Evolutionary conservation across 2,797 vertebrate genomes (phyloP).

Genomic region (Heteromormyrus szaboi): DNA sequence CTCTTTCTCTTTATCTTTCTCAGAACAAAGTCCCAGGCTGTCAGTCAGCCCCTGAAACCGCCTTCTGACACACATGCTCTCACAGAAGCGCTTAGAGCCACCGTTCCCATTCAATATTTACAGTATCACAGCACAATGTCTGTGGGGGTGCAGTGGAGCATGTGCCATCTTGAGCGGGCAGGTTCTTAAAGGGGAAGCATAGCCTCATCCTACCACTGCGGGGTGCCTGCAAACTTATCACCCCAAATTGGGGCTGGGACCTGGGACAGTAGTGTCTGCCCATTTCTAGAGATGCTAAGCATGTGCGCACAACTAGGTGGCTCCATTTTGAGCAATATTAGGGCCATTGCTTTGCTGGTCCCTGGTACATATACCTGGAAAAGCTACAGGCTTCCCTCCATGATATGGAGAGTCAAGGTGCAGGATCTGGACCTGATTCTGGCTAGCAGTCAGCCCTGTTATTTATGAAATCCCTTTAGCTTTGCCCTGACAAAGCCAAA

Average conservation of each 20-base stretch:
- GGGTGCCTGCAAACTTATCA: too few species aligned
- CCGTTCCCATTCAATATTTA: conserved; percentile 21
- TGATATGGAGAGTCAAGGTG: background rate
- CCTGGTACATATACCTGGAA: background rate
- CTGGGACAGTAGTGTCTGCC: background rate
- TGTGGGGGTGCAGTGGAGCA: conserved; percentile 3
- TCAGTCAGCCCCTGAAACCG: conserved; percentile 21
- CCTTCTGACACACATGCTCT: background rate
- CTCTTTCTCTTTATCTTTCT: conserved; percentile 18
- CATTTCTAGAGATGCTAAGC: background rate
- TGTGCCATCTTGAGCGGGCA: conserved; percentile 13
- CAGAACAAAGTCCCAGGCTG: conserved; percentile 13
- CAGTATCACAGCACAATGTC: conserved; percentile 12
- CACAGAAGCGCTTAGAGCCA: conserved; percentile 7
- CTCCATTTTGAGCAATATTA: background rate
- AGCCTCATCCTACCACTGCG: background rate
- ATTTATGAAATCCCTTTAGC: background rate
- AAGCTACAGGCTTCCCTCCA: background rate
- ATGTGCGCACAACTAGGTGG: background rate
- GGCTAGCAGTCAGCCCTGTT: background rate
- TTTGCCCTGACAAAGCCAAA: background rate
- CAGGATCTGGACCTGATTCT: background rate
- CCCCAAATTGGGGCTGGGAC: background rate
- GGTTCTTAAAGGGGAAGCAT: conserved; percentile 29
- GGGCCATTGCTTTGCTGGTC: background rate